Conservation (phyloP, 1,140 invertebrate genomes). For the Aleiodes sp. region DNA sequence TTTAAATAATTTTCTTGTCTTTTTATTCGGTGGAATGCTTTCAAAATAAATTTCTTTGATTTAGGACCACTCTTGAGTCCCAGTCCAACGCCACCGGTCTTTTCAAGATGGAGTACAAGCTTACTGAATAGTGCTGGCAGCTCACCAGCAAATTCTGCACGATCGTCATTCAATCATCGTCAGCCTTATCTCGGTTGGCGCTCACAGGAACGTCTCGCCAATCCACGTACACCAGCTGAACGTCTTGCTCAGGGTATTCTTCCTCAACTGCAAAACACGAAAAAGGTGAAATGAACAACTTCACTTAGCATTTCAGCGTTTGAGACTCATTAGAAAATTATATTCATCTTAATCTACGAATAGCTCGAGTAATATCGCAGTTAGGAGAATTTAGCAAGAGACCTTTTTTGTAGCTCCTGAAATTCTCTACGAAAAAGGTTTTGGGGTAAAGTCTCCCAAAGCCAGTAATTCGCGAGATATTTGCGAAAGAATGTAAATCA, state of each 20-base stretch:
- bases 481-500: too few species aligned
- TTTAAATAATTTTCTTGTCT: neutral
- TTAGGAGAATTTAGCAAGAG: too few species aligned
- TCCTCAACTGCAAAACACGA: conserved; percentile 62
- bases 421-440: too few species aligned
- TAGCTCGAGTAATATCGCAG: too few species aligned
- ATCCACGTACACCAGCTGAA: conserved; percentile 84
- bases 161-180: conserved; percentile 72
- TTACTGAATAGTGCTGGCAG: conserved; percentile 80
- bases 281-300: conserved; percentile 50
- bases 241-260: conserved; percentile 70
- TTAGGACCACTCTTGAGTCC: conserved; percentile 62
- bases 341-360: too few species aligned
- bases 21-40: neutral
- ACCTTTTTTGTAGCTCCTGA: too few species aligned
- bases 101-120: conserved; percentile 87
- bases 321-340: too few species aligned
- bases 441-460: too few species aligned
- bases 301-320: neutral
- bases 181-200: conserved; percentile 91
- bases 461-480: too few species aligned
- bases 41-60: neutral
- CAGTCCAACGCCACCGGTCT: conserved; percentile 67
- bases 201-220: conserved; percentile 82
- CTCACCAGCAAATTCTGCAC: conserved; percentile 72